Evolutionary conservation across 2,888 invertebrate species (phyloP), one percentile per base, ranked within the genome.

Genomic region (Drymonia ruficornis): DNA sequence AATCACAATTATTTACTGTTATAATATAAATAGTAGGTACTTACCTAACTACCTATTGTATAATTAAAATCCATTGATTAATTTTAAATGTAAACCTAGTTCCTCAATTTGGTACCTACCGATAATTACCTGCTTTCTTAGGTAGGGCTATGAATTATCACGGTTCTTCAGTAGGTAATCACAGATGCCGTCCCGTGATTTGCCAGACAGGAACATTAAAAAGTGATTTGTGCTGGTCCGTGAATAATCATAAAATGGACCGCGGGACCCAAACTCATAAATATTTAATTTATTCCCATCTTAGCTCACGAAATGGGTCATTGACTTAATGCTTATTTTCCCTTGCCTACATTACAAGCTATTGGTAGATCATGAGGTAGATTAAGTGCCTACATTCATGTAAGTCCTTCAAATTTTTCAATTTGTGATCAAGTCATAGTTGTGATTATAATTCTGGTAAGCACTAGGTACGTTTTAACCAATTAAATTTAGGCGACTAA

Each of bases 231-330:
- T 67, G 72, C 53, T 65, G 65, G 70, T 59, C 76, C 83, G 74
- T 80, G 58, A 64, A 78, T 74, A 86, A 86, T 84, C 72, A 69
- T 67, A 80, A 80, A 84, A 82, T 79, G 75, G 71, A 72, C 67
- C 76, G 65, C 65, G 54, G 64, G 78, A 52, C 70, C 70, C 70
- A 55, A 64, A 74, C 56, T 72, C 78, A 72, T 81, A 78, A 80
- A 83, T 73, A 68, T 77, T 76, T 72, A 58, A 72, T 72, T 75
- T 70, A 67, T 74, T 70, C 70, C 63, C 61, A 60, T 59, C 60
- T 55, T 18, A 18, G n/a, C 52, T 29, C 8, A 28, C 11, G 29
- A 29, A 29, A 49, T 47, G 53, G 64, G 63, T 67, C 71, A 66
- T 59, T 56, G 65, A 70, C 60, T 59, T 57, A 34, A 54, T 44